phyloP scores from a whole-genome alignment of 2,888 invertebrate species.

The Oligia strigilis region DNA sequence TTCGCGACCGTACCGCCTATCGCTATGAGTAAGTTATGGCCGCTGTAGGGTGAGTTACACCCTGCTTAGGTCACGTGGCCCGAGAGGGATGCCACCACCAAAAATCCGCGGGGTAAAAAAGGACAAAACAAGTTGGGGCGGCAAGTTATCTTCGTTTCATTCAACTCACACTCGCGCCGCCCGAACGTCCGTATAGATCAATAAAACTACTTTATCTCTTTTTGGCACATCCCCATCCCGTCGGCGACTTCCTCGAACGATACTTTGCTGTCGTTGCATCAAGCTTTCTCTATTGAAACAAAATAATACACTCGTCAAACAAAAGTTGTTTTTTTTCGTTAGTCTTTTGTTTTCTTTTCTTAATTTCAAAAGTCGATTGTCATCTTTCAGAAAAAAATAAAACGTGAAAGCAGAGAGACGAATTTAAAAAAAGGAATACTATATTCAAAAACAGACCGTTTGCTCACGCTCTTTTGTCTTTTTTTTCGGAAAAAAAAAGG shows the following conservation, averaged over 20 bases:
- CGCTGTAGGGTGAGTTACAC: constrained; percentile 91
- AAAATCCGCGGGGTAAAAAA: constrained; percentile 75
- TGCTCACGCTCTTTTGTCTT: constrained; percentile 73
- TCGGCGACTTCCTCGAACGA: constrained; percentile 88
- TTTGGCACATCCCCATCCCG: constrained; percentile 91
- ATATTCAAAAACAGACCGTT: constrained; percentile 69
- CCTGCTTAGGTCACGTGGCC: constrained; percentile 90
- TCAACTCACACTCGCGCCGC: constrained; percentile 90
- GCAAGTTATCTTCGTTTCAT: constrained; percentile 91
- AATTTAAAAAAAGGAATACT: constrained; percentile 72
- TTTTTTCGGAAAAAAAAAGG: constrained; percentile 71
- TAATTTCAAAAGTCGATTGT: constrained; percentile 54
- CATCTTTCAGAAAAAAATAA: constrained; percentile 34
- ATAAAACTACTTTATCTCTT: constrained; percentile 92
- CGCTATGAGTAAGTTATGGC: constrained; percentile 91
- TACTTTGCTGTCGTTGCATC: constrained; percentile 78
- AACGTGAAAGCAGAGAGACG: constrained; percentile 66
- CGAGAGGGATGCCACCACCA: constrained; percentile 82
- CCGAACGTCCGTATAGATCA: constrained; percentile 91
- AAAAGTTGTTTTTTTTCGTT: constrained; percentile 54
- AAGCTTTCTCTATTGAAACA: constrained; percentile 81
- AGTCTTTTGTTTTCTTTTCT: constrained; percentile 39
- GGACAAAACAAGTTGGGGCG: constrained; percentile 87
- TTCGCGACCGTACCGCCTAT: constrained; percentile 90
- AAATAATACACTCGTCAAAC: constrained; percentile 60